Percentiles rank a stretch among this genome's conserved stretches.
These are phyloP conservation scores for Scolopax bukidnonensis DNA, from an alignment of 2,797 vertebrate species.

Conservation along the genomic window DNA sequence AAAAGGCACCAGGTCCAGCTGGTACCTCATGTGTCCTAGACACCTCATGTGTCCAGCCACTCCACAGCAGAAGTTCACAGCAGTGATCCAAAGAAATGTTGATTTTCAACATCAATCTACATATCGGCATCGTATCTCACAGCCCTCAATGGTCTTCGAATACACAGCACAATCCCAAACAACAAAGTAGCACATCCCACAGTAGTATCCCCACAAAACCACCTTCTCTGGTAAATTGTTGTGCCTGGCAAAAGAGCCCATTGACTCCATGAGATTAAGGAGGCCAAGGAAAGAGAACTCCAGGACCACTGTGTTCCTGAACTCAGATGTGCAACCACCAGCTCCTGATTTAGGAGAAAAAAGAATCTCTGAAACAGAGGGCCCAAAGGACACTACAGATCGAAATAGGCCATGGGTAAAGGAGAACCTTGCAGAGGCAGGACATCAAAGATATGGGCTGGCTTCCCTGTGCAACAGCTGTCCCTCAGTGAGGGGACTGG, in stretches of 20 bases:
- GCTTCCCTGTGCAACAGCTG: neutral
- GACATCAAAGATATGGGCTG: neutral
- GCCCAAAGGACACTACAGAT: neutral
- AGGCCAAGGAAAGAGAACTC: neutral
- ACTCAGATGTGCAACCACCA: neutral
- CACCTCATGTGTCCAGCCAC: neutral
- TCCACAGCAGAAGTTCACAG: neutral
- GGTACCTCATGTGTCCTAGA: accelerated
- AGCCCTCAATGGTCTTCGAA: neutral
- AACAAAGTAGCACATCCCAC: neutral
- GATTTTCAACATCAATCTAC: accelerated
- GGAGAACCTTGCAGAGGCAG: neutral
- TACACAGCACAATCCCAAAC: neutral
- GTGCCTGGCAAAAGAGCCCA: neutral
- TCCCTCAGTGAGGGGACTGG: neutral
- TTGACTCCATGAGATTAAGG: neutral
- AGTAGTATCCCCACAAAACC: neutral
- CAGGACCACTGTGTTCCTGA: neutral
- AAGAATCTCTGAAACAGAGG: neutral
- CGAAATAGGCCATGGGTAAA: neutral
- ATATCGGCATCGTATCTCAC: neutral
- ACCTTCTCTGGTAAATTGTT: neutral
- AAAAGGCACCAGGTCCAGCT: neutral
- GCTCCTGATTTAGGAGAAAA: neutral
- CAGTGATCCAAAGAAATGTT: neutral